Conservation (phyloP, 2,888 invertebrate species). For the Drosophila merina region DNA sequence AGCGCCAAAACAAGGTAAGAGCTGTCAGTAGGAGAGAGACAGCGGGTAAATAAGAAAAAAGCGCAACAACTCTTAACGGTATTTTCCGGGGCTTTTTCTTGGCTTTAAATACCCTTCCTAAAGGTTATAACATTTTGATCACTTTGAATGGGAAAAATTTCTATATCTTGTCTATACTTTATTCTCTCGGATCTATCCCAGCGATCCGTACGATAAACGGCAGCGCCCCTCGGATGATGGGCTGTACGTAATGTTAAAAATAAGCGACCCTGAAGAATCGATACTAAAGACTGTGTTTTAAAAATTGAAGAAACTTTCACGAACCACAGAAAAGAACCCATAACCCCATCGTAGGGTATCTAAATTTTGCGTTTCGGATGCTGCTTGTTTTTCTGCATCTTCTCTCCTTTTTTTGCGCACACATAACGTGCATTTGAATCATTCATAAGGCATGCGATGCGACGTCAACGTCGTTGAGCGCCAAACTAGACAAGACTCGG, state of each 20-base stretch:
- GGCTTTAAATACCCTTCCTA: constrained; percentile 8
- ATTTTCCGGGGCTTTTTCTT: constrained; percentile 50
- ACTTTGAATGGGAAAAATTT: not conserved
- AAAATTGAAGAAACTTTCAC: no score
- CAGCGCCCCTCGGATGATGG: no score
- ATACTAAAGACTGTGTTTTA: no score
- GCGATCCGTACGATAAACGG: no score
- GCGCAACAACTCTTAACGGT: constrained; percentile 76
- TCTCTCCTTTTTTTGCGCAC: constrained; percentile 49
- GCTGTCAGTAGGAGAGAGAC: constrained; percentile 26
- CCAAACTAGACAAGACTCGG: constrained; percentile 61
- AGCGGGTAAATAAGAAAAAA: constrained; percentile 47
- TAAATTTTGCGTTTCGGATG: not conserved
- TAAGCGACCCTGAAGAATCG: no score
- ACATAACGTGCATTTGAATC: constrained; percentile 79
- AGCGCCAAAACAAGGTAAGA: constrained; percentile 37
- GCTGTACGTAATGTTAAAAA: no score
- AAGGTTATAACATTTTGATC: not conserved
- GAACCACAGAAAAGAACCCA: no score
- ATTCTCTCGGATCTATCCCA: no score
- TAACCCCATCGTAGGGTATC: constrained; percentile 11
- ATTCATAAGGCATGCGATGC: constrained; percentile 80
- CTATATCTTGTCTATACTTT: no score
- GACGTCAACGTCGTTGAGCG: constrained; percentile 52
- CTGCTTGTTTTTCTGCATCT: constrained; percentile 17